A percentile compares a stretch with the other conserved stretches of the same genome.
These are phyloP conservation scores for Falco rusticolus DNA, from an alignment of 2,797 vertebrate genomes.

Conservation along the genomic window DNA sequence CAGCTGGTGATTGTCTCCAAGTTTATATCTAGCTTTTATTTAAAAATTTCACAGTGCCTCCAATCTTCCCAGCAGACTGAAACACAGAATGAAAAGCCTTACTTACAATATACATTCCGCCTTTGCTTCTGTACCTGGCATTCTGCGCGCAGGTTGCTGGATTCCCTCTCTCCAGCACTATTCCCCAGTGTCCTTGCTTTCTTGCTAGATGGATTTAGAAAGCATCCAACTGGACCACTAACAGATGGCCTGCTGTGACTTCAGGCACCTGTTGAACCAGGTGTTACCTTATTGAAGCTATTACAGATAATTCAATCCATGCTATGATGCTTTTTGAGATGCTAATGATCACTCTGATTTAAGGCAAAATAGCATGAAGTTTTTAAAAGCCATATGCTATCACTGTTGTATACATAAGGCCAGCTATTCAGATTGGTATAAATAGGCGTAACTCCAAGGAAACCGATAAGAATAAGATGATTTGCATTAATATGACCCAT, in stretches of 20 bases:
- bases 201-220: slow-evolving; percentile 12
- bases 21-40: slow-evolving; percentile 50
- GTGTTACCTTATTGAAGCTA: slow-evolving; percentile 52
- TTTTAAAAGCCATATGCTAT: slow-evolving; percentile 36
- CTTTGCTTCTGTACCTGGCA: not conserved
- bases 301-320: slow-evolving; percentile 48
- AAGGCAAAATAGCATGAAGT: not conserved
- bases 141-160: not conserved
- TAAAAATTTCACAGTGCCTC: slow-evolving; percentile 31
- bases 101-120: not conserved
- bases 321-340: slow-evolving; percentile 49
- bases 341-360: slow-evolving; percentile 34
- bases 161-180: not conserved
- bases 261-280: slow-evolving; percentile 48
- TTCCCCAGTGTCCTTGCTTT: not conserved
- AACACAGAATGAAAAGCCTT: not conserved
- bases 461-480: not conserved
- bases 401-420: not conserved
- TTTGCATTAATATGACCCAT: not conserved
- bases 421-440: not conserved
- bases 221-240: slow-evolving; percentile 26
- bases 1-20: slow-evolving; percentile 52
- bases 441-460: not conserved
- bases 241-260: slow-evolving; percentile 48
- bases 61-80: slow-evolving; percentile 9